These are phyloP conservation scores for Pterocles gutturalis DNA, from an alignment of 2,113 vertebrate species.

Conservation along the genomic window DNA sequence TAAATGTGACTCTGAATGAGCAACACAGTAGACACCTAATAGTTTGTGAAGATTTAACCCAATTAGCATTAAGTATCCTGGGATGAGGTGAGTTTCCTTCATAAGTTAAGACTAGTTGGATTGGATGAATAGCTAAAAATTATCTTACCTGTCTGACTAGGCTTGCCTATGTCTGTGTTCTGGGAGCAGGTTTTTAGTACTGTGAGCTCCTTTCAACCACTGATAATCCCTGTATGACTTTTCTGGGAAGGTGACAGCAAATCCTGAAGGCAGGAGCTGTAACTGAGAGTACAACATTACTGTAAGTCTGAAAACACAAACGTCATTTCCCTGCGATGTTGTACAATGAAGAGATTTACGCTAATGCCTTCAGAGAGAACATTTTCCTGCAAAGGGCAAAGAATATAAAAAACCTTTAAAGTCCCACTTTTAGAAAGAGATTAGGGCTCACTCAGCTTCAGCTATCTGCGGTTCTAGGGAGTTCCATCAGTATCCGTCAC, in stretches of 20 bases:
- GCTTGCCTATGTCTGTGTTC: not conserved
- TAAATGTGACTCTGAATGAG: not conserved
- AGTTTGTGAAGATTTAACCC: not conserved
- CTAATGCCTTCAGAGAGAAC: not conserved
- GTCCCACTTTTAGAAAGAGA: not conserved
- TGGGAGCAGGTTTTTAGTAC: not conserved
- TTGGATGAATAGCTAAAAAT: not conserved
- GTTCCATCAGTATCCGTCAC: not conserved
- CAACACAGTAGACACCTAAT: not conserved
- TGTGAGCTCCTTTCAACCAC: not conserved
- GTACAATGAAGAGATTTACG: not conserved
- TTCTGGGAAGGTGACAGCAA: not conserved
- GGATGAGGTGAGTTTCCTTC: not conserved
- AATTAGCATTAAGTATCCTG: not conserved
- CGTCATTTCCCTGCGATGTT: not conserved
- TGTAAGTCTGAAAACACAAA: not conserved
- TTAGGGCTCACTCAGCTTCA: not conserved
- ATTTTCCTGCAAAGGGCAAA: not conserved
- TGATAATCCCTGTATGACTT: not conserved
- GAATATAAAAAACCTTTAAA: not conserved
- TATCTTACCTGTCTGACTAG: not conserved
- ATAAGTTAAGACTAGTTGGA: not conserved
- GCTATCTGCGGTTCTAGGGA: not conserved
- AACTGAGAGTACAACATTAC: not conserved
- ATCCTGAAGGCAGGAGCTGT: not conserved